Conservation (phyloP, 1,140 invertebrate species). For the Heliconius nattereri region DNA sequence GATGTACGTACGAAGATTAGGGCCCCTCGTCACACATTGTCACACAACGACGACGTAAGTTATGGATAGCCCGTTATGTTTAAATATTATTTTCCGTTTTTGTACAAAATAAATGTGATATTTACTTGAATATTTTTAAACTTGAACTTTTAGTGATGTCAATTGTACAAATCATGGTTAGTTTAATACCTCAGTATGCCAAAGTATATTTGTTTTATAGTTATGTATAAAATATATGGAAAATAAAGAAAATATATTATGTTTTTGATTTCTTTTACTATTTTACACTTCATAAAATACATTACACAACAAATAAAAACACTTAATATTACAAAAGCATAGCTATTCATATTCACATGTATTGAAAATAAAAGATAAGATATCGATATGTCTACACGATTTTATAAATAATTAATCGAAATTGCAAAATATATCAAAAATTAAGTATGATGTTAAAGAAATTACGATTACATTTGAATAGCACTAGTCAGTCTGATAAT, state of each 20-base stretch:
- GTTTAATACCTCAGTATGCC: constrained; percentile 38
- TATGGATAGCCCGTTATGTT: neutral
- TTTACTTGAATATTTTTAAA: constrained; percentile 23
- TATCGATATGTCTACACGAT: neutral
- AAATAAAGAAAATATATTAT: constrained; percentile 34
- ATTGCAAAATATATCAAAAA: neutral
- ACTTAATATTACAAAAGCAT: too few relatives aligned
- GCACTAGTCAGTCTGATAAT: constrained; percentile 15
- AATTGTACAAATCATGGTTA: constrained; percentile 38
- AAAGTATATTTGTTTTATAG: constrained; percentile 40
- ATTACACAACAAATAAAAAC: neutral
- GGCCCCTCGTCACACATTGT: too few relatives aligned
- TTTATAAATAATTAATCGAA: neutral
- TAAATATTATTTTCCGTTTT: constrained; percentile 31
- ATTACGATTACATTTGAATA: neutral
- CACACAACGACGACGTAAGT: too few relatives aligned
- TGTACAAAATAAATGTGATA: constrained; percentile 37
- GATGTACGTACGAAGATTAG: too few relatives aligned
- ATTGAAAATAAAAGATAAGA: neutral
- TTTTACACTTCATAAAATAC: constrained; percentile 8
- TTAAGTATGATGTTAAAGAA: neutral
- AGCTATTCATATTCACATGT: too few relatives aligned
- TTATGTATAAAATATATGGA: constrained; percentile 40
- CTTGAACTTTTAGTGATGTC: constrained; percentile 37
- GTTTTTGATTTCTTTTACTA: constrained; percentile 28